Evolutionary conservation across 2,888 invertebrate species (phyloP).

Genomic region (Dryadula phaetusa): DNA sequence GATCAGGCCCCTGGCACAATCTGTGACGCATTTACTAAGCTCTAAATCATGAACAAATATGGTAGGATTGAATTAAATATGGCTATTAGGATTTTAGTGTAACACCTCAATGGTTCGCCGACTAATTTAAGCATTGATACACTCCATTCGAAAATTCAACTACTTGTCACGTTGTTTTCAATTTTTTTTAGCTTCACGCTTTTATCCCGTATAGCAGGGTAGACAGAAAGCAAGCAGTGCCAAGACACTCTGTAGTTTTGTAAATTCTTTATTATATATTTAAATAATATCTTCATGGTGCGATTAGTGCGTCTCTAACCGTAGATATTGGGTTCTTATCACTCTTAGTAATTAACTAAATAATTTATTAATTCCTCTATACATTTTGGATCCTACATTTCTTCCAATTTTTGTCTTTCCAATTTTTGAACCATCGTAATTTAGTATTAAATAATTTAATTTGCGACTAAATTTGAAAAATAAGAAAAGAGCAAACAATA

Average conservation of each 20-base stretch:
- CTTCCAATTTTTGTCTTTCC: background rate
- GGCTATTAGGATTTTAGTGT: conserved; percentile 28
- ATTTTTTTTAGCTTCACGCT: background rate
- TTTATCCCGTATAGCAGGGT: too few relatives aligned
- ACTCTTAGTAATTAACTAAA: too few relatives aligned
- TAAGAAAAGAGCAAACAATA: background rate
- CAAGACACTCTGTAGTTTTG: too few relatives aligned
- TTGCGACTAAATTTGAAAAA: background rate
- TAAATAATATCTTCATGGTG: too few relatives aligned
- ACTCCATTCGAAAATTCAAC: background rate
- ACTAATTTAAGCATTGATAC: conserved; percentile 8
- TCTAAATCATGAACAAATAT: conserved; percentile 45
- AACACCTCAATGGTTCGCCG: conserved; percentile 13
- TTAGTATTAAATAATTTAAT: background rate
- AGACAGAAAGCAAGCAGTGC: too few relatives aligned
- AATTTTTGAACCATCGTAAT: too few relatives aligned
- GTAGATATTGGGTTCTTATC: too few relatives aligned
- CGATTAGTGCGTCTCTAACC: background rate
- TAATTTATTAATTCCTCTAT: too few relatives aligned
- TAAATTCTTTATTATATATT: too few relatives aligned
- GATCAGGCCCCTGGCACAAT: conserved; percentile 56
- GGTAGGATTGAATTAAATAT: conserved; percentile 40
- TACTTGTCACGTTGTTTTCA: background rate
- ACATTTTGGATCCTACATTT: too few relatives aligned
- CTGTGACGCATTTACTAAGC: conserved; percentile 46